These are phyloP conservation scores for Falco rusticolus DNA, from an alignment of 2,797 vertebrate species.

Conservation along the genomic window DNA sequence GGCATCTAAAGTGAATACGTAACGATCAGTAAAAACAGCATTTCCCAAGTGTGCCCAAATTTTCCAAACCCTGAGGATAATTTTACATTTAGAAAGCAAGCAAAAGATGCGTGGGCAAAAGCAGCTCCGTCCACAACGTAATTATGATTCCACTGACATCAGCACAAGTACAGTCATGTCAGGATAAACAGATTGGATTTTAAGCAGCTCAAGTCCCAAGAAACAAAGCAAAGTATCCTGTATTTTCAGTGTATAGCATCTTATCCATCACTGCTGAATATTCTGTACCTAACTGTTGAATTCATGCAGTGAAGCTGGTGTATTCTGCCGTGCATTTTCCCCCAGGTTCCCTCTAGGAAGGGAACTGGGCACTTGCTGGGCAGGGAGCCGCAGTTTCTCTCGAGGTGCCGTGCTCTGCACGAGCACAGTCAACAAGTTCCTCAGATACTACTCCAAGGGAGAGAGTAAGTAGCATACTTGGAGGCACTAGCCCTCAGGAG, in stretches of 20 bases:
- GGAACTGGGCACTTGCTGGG: background rate
- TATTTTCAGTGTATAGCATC: background rate
- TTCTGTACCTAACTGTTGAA: background rate
- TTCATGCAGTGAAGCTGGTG: background rate
- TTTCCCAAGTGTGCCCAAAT: background rate
- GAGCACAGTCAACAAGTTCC: background rate
- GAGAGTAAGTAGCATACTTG: background rate
- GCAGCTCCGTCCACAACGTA: background rate
- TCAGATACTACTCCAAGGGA: background rate
- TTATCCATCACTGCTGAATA: background rate
- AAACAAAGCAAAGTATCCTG: background rate
- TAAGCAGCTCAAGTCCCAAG: background rate
- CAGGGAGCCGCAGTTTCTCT: background rate
- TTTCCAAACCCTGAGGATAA: background rate
- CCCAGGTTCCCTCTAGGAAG: background rate
- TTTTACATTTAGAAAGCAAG: background rate
- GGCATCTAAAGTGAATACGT: background rate
- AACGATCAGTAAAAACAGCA: constrained; percentile 55
- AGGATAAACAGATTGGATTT: background rate
- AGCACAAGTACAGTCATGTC: background rate
- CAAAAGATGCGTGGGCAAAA: background rate
- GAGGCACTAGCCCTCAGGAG: background rate
- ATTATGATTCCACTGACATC: background rate
- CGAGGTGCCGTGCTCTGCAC: background rate
- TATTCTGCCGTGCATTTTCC: background rate